These are phyloP conservation scores for Stichopus chloronotus DNA, from an alignment of 35 echinoderm and acorn worm species.

Conservation along the genomic window DNA sequence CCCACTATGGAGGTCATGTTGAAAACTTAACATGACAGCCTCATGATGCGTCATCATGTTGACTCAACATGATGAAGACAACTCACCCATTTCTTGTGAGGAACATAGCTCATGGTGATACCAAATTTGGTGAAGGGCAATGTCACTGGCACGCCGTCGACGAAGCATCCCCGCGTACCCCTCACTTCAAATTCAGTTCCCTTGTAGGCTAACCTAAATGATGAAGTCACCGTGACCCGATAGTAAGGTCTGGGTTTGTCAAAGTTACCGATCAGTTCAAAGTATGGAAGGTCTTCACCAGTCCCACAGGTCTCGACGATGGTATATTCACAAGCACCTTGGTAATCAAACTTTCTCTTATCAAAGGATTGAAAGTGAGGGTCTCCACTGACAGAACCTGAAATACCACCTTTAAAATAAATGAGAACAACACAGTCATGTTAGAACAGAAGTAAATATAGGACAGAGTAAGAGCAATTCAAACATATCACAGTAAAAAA, in stretches of 20 bases:
- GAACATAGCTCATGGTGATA: not conserved
- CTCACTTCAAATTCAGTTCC: not conserved
- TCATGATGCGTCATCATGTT: too few relatives aligned
- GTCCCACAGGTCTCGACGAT: constrained; percentile 20
- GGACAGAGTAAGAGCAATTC: not conserved
- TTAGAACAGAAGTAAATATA: too few relatives aligned
- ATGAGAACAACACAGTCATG: not conserved
- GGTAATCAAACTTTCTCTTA: not conserved
- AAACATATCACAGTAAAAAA: too few relatives aligned
- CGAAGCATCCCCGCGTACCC: not conserved
- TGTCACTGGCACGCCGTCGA: constrained; percentile 15
- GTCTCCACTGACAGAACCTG: not conserved
- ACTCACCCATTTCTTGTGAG: constrained; percentile 15
- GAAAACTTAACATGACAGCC: too few relatives aligned
- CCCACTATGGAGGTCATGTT: too few relatives aligned
- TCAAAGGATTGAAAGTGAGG: constrained; percentile 15
- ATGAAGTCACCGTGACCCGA: not conserved
- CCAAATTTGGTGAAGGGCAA: not conserved
- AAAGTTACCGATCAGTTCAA: constrained; percentile 22
- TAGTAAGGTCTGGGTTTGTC: not conserved
- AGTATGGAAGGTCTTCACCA: not conserved
- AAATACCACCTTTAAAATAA: not conserved
- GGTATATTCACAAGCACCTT: constrained; percentile 24
- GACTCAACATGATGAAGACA: too few relatives aligned
- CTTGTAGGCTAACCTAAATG: not conserved